Conservation (phyloP, 2,888 invertebrate genomes). For the Phoenoteleia sp. region DNA sequence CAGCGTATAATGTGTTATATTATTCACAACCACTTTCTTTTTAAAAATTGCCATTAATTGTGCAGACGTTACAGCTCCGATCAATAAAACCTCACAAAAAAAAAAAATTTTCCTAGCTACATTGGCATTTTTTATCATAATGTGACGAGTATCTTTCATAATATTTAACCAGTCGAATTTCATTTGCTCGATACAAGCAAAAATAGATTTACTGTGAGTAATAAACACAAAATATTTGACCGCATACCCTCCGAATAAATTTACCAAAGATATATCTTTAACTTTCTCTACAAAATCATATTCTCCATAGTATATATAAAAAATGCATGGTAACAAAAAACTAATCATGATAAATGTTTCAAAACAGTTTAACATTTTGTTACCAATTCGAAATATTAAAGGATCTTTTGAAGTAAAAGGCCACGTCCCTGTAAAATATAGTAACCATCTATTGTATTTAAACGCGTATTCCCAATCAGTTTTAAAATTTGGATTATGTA, state of each 20-base stretch:
- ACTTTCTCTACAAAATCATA: not conserved
- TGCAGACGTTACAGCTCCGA: no score
- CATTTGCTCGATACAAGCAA: not conserved
- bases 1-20: no score
- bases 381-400: not conserved
- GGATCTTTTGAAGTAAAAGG: not conserved
- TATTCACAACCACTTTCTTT: no score
- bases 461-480: slow-evolving; percentile 2
- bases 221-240: not conserved
- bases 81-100: not conserved
- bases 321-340: not conserved
- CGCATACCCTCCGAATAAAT: not conserved
- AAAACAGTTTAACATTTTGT: not conserved
- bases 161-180: not conserved
- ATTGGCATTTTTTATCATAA: not conserved
- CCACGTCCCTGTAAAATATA: not conserved
- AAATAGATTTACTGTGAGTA: not conserved
- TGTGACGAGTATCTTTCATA: not conserved
- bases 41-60: no score
- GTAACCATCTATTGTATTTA: slow-evolving; percentile 17
- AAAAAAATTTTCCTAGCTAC: not conserved
- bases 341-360: not conserved
- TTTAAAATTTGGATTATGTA: not conserved
- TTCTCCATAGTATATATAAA: not conserved
- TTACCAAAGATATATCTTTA: not conserved